Conservation (phyloP, 2,113 vertebrate genomes). For the Myrmophylax atrothorax region DNA sequence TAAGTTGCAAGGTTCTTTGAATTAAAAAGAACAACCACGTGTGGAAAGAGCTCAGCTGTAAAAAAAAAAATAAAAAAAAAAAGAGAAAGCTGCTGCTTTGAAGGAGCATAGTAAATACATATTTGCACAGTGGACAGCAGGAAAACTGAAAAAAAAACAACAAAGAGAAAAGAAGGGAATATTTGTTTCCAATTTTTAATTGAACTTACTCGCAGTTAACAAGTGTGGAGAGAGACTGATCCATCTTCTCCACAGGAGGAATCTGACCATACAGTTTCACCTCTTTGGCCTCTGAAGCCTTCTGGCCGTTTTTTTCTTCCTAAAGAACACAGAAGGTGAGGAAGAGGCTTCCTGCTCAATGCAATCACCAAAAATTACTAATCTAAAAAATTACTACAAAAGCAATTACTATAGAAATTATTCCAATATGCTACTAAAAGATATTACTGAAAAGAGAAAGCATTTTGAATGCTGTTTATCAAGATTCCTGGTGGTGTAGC, state of each 20-base stretch:
- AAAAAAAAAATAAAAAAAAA: not conserved
- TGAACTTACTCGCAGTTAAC: conserved; percentile 92
- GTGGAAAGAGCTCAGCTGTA: not conserved
- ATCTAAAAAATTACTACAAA: not conserved
- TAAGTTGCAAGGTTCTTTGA: not conserved
- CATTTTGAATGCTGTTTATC: not conserved
- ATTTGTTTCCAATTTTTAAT: not conserved
- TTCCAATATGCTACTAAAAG: not conserved
- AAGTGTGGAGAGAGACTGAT: conserved; percentile 86
- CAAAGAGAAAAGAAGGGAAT: not conserved
- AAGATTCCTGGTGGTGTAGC: not conserved
- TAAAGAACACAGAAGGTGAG: conserved; percentile 57
- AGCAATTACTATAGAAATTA: not conserved
- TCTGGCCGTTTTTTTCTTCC: conserved; percentile 91
- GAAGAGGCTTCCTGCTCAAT: not conserved
- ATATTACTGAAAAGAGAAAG: not conserved
- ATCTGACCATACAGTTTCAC: conserved; percentile 92
- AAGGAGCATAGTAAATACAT: not conserved
- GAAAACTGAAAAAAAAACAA: not conserved
- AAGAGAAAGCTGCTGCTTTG: not conserved
- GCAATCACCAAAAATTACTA: not conserved
- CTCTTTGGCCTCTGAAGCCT: conserved; percentile 84
- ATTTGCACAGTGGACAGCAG: not conserved
- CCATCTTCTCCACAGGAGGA: conserved; percentile 95
- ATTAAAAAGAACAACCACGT: not conserved